These are phyloP conservation scores for Eriosoma lanigerum DNA, from an alignment of 1,140 invertebrate genomes.

Conservation along the genomic window DNA sequence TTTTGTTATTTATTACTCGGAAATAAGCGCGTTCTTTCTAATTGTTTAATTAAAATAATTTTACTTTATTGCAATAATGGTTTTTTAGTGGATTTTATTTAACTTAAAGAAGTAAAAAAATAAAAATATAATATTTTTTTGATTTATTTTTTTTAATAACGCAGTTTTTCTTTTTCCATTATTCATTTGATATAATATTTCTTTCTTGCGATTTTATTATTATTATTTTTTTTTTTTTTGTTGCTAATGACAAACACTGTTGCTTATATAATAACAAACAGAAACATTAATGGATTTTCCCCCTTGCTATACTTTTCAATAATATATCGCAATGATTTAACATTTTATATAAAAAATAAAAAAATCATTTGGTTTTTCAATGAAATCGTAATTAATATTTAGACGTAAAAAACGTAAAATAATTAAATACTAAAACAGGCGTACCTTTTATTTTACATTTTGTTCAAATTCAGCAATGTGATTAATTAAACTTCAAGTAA, in stretches of 20 bases:
- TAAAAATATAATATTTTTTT: conserved; percentile 34
- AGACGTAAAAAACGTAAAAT: conserved; percentile 42
- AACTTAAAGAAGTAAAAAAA: conserved; percentile 9
- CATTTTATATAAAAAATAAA: neutral
- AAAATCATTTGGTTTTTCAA: conserved; percentile 11
- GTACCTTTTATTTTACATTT: conserved; percentile 18
- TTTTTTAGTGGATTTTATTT: conserved; percentile 12
- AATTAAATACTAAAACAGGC: conserved; percentile 43
- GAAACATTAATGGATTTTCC: conserved; percentile 42
- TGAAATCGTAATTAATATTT: conserved; percentile 48
- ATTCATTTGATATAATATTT: conserved; percentile 26
- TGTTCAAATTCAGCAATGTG: conserved; percentile 38
- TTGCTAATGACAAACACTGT: conserved; percentile 34
- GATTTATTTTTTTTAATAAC: conserved; percentile 44
- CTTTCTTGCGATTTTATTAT: conserved; percentile 6
- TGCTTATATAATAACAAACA: conserved; percentile 35
- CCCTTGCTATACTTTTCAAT: conserved; percentile 21
- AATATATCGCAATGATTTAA: conserved; percentile 29
- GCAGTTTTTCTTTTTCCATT: conserved; percentile 36
- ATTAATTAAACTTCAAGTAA: conserved; percentile 47
- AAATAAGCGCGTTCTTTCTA: neutral
- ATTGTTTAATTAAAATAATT: conserved; percentile 37
- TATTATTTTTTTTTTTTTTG: neutral
- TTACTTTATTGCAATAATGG: conserved; percentile 15
- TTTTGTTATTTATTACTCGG: conserved; percentile 24